phyloP scores from a whole-genome alignment of 2,888 invertebrate species.

The Cenopis cana region DNA sequence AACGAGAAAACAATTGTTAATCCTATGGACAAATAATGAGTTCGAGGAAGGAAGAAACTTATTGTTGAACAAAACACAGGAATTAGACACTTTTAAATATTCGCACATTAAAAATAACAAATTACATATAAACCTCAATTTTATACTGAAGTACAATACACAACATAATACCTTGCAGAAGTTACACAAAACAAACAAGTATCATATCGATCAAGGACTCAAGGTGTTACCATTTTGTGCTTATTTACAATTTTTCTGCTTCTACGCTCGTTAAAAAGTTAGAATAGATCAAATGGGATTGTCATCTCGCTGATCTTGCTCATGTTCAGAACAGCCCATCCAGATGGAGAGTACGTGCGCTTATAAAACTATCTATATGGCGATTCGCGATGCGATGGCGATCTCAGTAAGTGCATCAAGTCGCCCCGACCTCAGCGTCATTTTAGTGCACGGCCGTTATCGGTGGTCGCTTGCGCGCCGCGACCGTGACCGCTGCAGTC shows the following conservation, averaged over 20 bases:
- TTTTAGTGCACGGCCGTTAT: slow-evolving; percentile 51
- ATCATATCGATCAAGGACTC: slow-evolving; percentile 26
- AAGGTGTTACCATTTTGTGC: slow-evolving; percentile 9
- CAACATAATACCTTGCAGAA: slow-evolving; percentile 15
- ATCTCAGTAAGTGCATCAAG: no score
- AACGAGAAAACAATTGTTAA: no score
- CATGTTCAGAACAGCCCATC: no score
- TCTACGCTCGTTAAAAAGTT: not conserved
- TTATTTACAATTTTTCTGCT: slow-evolving; percentile 15
- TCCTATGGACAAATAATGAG: no score
- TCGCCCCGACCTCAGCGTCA: slow-evolving; percentile 32
- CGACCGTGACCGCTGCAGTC: slow-evolving; percentile 55
- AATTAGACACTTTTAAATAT: not conserved
- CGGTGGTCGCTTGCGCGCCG: slow-evolving; percentile 51
- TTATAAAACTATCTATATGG: no score
- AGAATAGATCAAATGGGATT: no score
- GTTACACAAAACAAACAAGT: slow-evolving; percentile 23
- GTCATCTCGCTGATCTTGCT: no score
- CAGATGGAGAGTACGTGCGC: no score
- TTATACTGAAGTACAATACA: slow-evolving; percentile 10
- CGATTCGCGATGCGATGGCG: no score
- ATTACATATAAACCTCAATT: slow-evolving; percentile 17
- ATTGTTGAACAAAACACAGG: no score
- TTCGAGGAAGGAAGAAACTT: no score
- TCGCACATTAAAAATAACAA: slow-evolving; percentile 1